A percentile compares a stretch with the other conserved stretches of the same genome.
These are phyloP conservation scores for Mystacides longicornis DNA, from an alignment of 2,888 invertebrate species.

Conservation along the genomic window DNA sequence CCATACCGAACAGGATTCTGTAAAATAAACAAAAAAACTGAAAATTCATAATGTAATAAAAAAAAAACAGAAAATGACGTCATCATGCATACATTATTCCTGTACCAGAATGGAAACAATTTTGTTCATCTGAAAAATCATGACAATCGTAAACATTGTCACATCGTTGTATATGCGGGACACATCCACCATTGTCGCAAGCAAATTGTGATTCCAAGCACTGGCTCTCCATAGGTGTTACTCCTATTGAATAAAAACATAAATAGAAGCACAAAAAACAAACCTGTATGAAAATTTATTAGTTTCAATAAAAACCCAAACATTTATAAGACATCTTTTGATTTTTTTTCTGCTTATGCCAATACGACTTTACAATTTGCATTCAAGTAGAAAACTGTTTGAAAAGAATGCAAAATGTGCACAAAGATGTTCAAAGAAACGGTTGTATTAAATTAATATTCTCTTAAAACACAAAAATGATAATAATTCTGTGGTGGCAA, in stretches of 20 bases:
- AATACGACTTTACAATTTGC: too few relatives aligned
- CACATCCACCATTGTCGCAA: conserved; percentile 70
- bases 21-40: background rate
- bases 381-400: too few relatives aligned
- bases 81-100: conserved; percentile 11
- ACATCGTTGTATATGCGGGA: conserved; percentile 69
- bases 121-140: conserved; percentile 86
- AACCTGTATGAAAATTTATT: too few relatives aligned
- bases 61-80: conserved; percentile 5
- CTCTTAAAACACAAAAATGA: too few relatives aligned
- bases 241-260: conserved; percentile 21
- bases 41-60: too few relatives aligned
- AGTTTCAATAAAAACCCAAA: too few relatives aligned
- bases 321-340: too few relatives aligned
- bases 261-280: conserved; percentile 1
- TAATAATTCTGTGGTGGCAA: too few relatives aligned
- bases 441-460: too few relatives aligned
- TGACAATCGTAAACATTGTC: conserved; percentile 86
- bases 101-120: conserved; percentile 59
- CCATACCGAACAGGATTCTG: conserved; percentile 5
- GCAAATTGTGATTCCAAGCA: conserved; percentile 62
- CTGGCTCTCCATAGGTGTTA: conserved; percentile 41
- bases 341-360: too few relatives aligned
- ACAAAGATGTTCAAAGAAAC: too few relatives aligned
- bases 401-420: too few relatives aligned